Conservation (phyloP, 2,113 vertebrate species). For the Oceanodroma tethys region DNA sequence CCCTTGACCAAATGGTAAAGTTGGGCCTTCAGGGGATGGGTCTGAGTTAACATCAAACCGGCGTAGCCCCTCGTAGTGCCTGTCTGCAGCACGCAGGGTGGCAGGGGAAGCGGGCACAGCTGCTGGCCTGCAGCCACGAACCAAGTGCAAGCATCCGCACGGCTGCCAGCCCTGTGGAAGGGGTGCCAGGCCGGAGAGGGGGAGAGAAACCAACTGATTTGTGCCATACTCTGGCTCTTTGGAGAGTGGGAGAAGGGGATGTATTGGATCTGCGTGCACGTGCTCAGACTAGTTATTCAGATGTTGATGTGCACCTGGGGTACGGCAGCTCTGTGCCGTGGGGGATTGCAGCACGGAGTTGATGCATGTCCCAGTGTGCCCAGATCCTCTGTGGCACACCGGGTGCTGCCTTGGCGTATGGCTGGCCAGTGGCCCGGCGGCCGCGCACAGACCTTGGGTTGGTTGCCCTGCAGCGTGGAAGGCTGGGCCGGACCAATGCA, state of each 20-base stretch:
- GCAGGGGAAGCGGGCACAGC: background rate
- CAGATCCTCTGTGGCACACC: background rate
- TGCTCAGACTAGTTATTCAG: background rate
- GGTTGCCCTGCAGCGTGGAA: background rate
- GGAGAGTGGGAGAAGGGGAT: background rate
- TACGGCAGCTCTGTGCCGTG: background rate
- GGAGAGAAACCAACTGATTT: background rate
- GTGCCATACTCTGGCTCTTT: background rate
- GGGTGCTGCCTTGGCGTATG: rapidly evolving
- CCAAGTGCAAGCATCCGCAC: background rate
- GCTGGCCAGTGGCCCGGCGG: background rate
- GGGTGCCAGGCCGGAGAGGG: background rate
- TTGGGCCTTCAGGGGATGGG: background rate
- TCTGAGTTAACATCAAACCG: background rate
- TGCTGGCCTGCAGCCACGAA: background rate
- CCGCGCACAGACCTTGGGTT: background rate
- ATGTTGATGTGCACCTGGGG: background rate
- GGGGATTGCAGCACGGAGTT: background rate
- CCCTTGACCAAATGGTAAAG: background rate
- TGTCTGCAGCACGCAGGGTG: background rate
- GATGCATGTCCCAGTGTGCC: background rate
- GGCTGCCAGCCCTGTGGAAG: background rate
- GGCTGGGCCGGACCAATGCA: background rate
- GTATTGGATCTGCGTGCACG: background rate
- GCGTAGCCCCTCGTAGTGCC: rapidly evolving